Conservation (phyloP, 2,888 invertebrate species). For the Chalcosyrphus nemorum region DNA sequence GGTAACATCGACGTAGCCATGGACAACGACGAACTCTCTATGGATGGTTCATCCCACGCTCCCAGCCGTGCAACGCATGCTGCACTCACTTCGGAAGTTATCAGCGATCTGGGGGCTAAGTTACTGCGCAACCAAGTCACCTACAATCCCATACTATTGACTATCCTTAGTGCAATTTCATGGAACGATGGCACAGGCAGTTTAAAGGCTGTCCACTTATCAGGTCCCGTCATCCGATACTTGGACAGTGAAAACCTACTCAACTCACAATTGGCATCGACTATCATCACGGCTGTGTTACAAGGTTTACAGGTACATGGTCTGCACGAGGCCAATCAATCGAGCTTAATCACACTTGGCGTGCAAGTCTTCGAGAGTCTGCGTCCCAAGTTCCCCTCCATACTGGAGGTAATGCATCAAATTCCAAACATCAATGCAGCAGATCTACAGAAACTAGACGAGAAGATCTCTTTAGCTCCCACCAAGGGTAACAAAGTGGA, state of each 20-base stretch:
- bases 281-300: conserved; percentile 90
- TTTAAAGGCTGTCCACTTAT: conserved; percentile 89
- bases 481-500: conserved; percentile 91
- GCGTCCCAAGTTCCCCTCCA: conserved; percentile 88
- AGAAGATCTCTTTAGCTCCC: conserved; percentile 87
- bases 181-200: conserved; percentile 95
- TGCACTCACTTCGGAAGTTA: conserved; percentile 86
- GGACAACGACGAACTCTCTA: conserved; percentile 87
- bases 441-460: conserved; percentile 92
- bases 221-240: conserved; percentile 87
- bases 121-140: conserved; percentile 87
- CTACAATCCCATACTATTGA: conserved; percentile 86
- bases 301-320: conserved; percentile 93
- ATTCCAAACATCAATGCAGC: conserved; percentile 92
- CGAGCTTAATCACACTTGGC: conserved; percentile 89
- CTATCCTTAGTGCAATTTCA: conserved; percentile 86
- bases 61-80: conserved; percentile 81
- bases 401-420: conserved; percentile 87
- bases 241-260: conserved; percentile 86
- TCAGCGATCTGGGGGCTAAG: conserved; percentile 91
- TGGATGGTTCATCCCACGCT: conserved; percentile 86
- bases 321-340: conserved; percentile 94
- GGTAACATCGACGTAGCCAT: conserved; percentile 82
- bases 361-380: conserved; percentile 93
- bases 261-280: conserved; percentile 86